A percentile compares a stretch with the other conserved stretches of the same genome.
These are phyloP conservation scores for Acanthoscelides obtectus DNA, from an alignment of 2,888 invertebrate genomes.

Conservation along the genomic window DNA sequence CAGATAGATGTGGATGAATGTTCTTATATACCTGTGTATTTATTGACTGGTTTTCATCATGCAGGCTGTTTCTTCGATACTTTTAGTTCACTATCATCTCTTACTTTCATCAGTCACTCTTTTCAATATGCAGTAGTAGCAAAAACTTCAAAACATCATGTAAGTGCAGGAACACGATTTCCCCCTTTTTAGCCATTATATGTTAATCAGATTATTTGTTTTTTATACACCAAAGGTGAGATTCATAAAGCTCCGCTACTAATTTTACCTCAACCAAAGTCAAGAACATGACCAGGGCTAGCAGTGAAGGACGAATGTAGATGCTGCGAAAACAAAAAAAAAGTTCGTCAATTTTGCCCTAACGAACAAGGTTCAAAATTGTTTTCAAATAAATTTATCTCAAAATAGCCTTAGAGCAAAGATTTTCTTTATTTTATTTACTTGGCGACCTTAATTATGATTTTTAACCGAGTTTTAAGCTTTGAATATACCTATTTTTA, in stretches of 20 bases:
- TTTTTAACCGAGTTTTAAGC: no score
- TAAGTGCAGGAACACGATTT: background rate
- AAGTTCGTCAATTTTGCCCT: no score
- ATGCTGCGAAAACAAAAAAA: no score
- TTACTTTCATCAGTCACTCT: constrained; percentile 2
- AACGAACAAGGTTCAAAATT: no score
- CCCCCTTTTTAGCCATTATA: background rate
- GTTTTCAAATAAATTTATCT: no score
- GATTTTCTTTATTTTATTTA: no score
- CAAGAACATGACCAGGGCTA: no score
- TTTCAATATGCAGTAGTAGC: background rate
- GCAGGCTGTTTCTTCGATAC: background rate
- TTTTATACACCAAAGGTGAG: background rate
- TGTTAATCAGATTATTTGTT: background rate
- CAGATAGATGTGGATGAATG: constrained; percentile 27
- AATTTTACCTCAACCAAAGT: background rate
- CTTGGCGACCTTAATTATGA: no score
- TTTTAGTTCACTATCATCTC: background rate
- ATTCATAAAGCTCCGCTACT: background rate
- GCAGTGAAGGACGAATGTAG: no score
- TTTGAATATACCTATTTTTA: no score
- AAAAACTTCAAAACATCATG: background rate
- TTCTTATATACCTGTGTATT: constrained; percentile 12
- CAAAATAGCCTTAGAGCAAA: no score
- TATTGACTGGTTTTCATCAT: background rate